Evolutionary conservation across 2,797 vertebrate species (phyloP), one percentile per base, ranked within the genome.

Genomic region (Trachops cirrhosus): DNA sequence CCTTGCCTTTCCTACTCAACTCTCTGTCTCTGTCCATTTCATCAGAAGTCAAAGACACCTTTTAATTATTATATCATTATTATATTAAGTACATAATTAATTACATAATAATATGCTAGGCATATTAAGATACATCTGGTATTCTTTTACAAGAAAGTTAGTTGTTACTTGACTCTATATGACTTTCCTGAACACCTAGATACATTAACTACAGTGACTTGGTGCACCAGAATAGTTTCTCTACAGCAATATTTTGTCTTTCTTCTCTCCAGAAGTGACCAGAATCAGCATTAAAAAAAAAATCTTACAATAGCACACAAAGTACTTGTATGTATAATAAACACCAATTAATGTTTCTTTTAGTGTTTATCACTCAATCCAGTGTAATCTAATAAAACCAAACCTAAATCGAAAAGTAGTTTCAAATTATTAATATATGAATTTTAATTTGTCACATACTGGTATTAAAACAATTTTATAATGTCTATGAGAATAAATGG

Each of bases 341-440:
- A 21, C 29, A 59, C 29, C n/a, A 41, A 78, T 89, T 80, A 89
- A 70, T 62, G 41, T 79, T 86, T 94, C 26, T 92, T 88, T 75
- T 71, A 32, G 78, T 94, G 21, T 94, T 92, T 74, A 79, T 77
- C 95, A 74, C 5, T 24, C 54, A 95, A 26, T 93, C 78, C 34
- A 75, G n/a, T 48, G 48, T 39, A 92, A 57, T 94, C 10, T 44
- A 80, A 54, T 93, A 90, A 96, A 96, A 93, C 3, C 26, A 93
- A 96, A 94, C 34, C 86, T 91, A 94, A 89, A 44, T 85, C 4
- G 19, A 71, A 96, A 89, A 41, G 6, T 50, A 26, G 10, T 70
- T 88, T 97, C 54, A 62, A 93, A 92, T 59, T 68, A 93, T 44
- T 74, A 92, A 86, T 92, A 93, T 93, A 91, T 95, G 92, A 70